Evolutionary conservation across 1,140 invertebrate genomes (phyloP).

Genomic region (Atta colombica): DNA sequence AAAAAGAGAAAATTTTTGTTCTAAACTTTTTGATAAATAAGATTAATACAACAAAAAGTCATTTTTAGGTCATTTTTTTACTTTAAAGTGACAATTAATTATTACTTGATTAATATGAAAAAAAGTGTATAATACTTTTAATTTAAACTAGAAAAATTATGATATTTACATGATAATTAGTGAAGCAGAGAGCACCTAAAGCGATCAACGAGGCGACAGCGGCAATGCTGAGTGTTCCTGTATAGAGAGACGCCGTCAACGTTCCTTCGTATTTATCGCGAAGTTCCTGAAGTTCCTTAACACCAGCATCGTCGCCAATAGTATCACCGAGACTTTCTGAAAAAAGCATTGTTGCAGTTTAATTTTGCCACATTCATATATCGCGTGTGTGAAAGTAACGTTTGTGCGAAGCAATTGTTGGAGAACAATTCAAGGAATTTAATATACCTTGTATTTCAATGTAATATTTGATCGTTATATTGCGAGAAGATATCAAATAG

Average conservation of each 20-base stretch:
- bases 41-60: background rate
- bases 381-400: background rate
- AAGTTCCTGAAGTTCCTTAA: slow-evolving; percentile 83
- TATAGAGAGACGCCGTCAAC: slow-evolving; percentile 83
- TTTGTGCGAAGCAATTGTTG: too few relatives aligned
- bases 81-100: background rate
- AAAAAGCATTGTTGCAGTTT: slow-evolving; percentile 11
- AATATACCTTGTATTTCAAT: background rate
- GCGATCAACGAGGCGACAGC: slow-evolving; percentile 79
- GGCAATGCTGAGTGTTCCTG: slow-evolving; percentile 81
- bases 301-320: slow-evolving; percentile 70
- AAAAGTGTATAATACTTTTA: background rate
- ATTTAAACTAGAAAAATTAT: background rate
- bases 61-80: background rate
- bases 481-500: too few relatives aligned
- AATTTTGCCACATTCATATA: background rate
- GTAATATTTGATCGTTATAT: too few relatives aligned
- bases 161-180: slow-evolving; percentile 51
- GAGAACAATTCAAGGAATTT: background rate
- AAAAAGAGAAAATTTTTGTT: background rate
- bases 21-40: background rate
- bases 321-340: slow-evolving; percentile 74
- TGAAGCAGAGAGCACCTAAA: slow-evolving; percentile 77
- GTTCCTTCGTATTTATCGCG: slow-evolving; percentile 84
- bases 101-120: background rate